These are phyloP conservation scores for Dysidea cf. avara DNA, from an alignment of 37 sponge, comb jelly and placozoan species.

Conservation along the genomic window DNA sequence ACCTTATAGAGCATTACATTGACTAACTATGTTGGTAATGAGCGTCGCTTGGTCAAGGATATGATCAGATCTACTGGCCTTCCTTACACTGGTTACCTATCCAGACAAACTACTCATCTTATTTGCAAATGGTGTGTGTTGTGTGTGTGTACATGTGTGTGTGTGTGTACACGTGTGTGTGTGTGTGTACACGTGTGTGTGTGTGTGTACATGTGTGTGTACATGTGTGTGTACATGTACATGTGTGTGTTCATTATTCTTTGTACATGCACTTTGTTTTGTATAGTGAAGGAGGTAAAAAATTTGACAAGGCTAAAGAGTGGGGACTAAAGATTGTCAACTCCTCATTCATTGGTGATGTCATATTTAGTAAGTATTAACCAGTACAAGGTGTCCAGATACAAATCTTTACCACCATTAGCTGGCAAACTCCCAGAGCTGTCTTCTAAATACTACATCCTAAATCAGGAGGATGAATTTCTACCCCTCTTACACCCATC, in stretches of 20 bases:
- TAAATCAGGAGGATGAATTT: conserved; percentile 47
- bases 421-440: conserved; percentile 34
- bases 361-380: conserved; percentile 50
- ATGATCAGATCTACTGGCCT: conserved; percentile 82
- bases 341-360: conserved; percentile 71
- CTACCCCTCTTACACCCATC: too few species aligned
- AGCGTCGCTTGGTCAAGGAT: conserved; percentile 80
- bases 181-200: background rate
- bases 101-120: conserved; percentile 70
- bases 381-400: background rate
- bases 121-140: conserved; percentile 53
- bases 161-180: background rate
- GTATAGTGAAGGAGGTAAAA: conserved; percentile 75
- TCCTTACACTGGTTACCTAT: conserved; percentile 80
- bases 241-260: background rate
- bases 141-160: too few species aligned
- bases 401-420: background rate
- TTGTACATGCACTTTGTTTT: conserved; percentile 22
- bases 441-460: conserved; percentile 21
- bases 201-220: too few species aligned
- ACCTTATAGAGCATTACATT: conserved; percentile 61
- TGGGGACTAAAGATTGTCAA: conserved; percentile 84
- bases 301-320: conserved; percentile 81
- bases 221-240: background rate
- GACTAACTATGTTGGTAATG: conserved; percentile 77